Evolutionary conservation across 2,113 vertebrate genomes (phyloP).

Genomic region (Menidia beryllina): DNA sequence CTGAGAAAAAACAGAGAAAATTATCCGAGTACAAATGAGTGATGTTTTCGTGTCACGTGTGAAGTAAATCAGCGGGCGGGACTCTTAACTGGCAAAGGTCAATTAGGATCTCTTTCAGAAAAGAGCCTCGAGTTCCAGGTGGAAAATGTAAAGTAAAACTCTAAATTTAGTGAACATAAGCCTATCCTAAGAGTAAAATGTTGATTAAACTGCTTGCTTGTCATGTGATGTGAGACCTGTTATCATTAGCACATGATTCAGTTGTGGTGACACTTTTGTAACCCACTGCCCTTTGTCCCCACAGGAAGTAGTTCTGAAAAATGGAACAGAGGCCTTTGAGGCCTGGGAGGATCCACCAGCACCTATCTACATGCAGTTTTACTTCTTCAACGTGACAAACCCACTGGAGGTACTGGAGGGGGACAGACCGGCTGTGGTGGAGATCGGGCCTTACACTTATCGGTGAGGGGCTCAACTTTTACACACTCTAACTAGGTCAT

Average conservation of each 20-base stretch:
- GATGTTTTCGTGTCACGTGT: too few relatives aligned
- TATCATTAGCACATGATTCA: constrained; percentile 13
- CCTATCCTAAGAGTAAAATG: not conserved
- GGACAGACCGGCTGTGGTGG: constrained; percentile 84
- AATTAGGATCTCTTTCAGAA: too few relatives aligned
- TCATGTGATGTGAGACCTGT: constrained; percentile 35
- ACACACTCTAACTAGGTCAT: not conserved
- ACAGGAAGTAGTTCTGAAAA: constrained; percentile 88
- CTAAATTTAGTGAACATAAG: too few relatives aligned
- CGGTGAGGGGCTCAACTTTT: constrained; percentile 78
- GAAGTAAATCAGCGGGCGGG: too few relatives aligned
- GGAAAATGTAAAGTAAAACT: too few relatives aligned
- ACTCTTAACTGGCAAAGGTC: too few relatives aligned
- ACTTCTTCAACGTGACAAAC: constrained; percentile 95
- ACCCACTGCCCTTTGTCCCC: constrained; percentile 46
- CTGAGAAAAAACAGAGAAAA: too few relatives aligned
- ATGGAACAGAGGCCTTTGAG: constrained; percentile 88
- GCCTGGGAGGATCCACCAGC: constrained; percentile 90
- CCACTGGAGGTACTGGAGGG: constrained; percentile 90
- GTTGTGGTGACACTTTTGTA: constrained; percentile 15
- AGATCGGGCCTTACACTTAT: constrained; percentile 96
- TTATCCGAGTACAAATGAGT: too few relatives aligned
- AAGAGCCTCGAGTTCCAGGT: too few relatives aligned
- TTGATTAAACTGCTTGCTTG: constrained; percentile 3
- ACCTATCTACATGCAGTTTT: constrained; percentile 95